Conservation (phyloP, 2,113 vertebrate genomes). For the Crotalus horridus region DNA sequence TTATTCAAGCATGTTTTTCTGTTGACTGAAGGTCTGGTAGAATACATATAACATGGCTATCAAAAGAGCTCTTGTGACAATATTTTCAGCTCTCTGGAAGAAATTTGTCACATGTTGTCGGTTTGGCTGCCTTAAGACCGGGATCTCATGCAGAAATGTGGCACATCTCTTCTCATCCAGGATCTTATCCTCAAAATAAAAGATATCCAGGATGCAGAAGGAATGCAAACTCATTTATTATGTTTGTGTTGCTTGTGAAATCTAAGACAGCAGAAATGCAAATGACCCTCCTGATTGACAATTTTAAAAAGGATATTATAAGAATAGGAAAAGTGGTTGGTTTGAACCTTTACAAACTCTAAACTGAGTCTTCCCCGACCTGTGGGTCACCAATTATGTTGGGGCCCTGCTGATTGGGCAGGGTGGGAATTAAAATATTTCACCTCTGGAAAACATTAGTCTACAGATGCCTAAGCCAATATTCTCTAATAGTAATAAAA, state of each 20-base stretch:
- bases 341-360: background rate
- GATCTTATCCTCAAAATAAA: background rate
- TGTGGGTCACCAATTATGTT: background rate
- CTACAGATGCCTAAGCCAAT: background rate
- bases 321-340: background rate
- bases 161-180: background rate
- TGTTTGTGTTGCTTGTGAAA: background rate
- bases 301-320: background rate
- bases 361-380: background rate
- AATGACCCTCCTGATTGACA: background rate
- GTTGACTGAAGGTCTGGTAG: background rate
- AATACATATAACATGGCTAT: background rate
- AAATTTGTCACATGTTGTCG: background rate
- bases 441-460: background rate
- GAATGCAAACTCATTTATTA: background rate
- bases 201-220: background rate
- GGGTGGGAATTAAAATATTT: background rate
- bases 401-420: background rate
- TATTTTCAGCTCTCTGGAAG: background rate
- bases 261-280: background rate
- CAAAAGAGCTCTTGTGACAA: background rate
- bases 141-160: background rate
- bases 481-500: background rate
- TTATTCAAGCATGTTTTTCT: background rate
- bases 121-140: background rate